phyloP scores from a whole-genome alignment of 2,113 vertebrate species.

The Pelobates fuscus region DNA sequence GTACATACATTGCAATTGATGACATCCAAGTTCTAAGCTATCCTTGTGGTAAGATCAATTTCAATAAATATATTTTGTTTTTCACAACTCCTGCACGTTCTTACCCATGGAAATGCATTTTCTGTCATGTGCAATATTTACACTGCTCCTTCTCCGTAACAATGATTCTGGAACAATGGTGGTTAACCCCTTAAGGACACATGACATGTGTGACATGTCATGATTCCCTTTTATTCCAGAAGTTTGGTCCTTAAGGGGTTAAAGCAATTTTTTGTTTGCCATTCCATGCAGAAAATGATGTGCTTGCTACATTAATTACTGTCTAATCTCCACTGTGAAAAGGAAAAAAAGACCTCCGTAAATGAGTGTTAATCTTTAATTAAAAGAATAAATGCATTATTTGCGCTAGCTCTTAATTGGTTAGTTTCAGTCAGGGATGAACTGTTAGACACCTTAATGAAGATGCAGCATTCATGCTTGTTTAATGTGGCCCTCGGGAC shows the following conservation, averaged over 20 bases:
- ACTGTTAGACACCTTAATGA: conserved; percentile 18
- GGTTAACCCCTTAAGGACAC: no score
- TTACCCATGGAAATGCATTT: conserved; percentile 54
- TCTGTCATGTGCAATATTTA: conserved; percentile 52
- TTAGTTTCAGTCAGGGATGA: conserved; percentile 24
- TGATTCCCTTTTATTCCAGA: no score
- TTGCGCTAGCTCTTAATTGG: conserved; percentile 29
- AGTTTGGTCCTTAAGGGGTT: no score
- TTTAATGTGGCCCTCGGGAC: conserved; percentile 13
- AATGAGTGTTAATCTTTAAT: conserved; percentile 40
- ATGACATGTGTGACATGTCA: no score
- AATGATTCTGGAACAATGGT: conserved; percentile 17
- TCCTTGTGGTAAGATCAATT: conserved; percentile 93
- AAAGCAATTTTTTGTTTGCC: conserved; percentile 34
- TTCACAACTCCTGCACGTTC: conserved; percentile 22
- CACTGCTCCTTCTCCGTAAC: conserved; percentile 1
- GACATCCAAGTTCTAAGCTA: conserved; percentile 98
- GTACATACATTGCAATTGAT: conserved; percentile 95
- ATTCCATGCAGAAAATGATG: conserved; percentile 36
- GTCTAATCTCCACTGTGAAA: conserved; percentile 36
- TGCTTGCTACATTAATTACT: conserved; percentile 42
- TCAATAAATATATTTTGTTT: conserved; percentile 73
- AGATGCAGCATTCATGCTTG: neutral
- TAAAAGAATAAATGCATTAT: conserved; percentile 32
- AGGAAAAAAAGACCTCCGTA: conserved; percentile 15